Evolutionary conservation across 2,797 vertebrate genomes (phyloP).

Genomic region (Vipera latastei): DNA sequence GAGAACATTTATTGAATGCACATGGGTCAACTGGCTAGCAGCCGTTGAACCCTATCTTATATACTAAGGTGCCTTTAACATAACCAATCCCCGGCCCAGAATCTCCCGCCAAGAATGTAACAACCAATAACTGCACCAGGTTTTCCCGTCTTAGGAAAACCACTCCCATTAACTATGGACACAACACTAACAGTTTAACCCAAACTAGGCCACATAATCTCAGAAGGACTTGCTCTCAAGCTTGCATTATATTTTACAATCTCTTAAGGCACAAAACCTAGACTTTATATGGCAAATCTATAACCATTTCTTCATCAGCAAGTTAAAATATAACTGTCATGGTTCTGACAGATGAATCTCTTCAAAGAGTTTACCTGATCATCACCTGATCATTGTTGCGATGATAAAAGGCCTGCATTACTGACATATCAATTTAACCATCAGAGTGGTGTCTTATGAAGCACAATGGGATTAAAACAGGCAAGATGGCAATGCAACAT

Average conservation of each 20-base stretch:
- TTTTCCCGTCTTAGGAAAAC: no score
- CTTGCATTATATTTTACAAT: not conserved
- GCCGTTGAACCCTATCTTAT: no score
- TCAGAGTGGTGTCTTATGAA: not conserved
- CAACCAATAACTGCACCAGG: no score
- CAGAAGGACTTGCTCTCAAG: not conserved
- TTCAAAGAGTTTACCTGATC: no score
- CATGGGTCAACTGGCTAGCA: no score
- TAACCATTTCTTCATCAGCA: not conserved
- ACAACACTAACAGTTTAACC: slow-evolving; percentile 58
- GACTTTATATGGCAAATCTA: not conserved
- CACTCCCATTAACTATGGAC: no score
- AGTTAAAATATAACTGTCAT: not conserved
- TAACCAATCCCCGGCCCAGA: no score
- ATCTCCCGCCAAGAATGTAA: no score
- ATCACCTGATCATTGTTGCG: not conserved
- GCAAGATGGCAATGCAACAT: not conserved
- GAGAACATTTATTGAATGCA: no score
- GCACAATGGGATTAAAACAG: not conserved
- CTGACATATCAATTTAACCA: not conserved
- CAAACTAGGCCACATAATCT: not conserved
- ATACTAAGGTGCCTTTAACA: no score
- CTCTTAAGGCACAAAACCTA: not conserved
- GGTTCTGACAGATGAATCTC: no score
- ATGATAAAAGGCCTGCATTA: not conserved